Conservation (phyloP, 2,888 invertebrate species). For the Ichneumoninae sp. region DNA sequence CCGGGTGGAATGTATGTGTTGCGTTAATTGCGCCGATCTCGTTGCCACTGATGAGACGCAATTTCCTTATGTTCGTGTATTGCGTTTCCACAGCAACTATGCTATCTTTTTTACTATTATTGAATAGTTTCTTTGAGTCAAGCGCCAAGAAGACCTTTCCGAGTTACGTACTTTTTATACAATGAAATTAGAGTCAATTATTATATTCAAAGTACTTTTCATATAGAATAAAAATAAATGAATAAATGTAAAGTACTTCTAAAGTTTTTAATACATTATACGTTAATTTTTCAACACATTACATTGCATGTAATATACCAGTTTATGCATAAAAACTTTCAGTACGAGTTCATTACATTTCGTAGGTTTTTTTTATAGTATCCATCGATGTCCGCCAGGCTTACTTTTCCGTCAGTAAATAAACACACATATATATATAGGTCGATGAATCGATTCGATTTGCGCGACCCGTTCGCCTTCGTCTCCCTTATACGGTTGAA, state of each 20-base stretch:
- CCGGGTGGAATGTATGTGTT: not conserved
- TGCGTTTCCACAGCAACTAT: too few species aligned
- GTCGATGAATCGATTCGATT: not conserved
- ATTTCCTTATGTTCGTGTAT: not conserved
- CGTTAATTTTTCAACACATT: too few species aligned
- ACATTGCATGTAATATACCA: too few species aligned
- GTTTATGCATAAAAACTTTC: too few species aligned
- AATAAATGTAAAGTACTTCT: too few species aligned
- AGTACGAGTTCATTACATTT: too few species aligned
- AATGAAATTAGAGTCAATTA: too few species aligned
- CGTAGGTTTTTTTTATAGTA: not conserved
- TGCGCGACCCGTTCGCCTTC: not conserved
- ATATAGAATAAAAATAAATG: too few species aligned
- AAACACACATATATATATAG: not conserved
- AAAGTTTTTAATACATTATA: too few species aligned
- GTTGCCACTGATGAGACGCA: not conserved
- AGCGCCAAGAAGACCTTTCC: not conserved
- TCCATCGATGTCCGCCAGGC: not conserved
- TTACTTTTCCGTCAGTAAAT: not conserved
- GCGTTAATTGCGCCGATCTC: not conserved
- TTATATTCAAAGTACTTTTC: too few species aligned
- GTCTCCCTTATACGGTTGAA: constrained; percentile 6
- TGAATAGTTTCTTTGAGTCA: not conserved
- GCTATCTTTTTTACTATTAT: not conserved
- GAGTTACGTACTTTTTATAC: too few species aligned